Percentiles rank a stretch among this genome's conserved stretches.
These are phyloP conservation scores for Microctonus hyperodae DNA, from an alignment of 2,888 invertebrate genomes.

Conservation along the genomic window DNA sequence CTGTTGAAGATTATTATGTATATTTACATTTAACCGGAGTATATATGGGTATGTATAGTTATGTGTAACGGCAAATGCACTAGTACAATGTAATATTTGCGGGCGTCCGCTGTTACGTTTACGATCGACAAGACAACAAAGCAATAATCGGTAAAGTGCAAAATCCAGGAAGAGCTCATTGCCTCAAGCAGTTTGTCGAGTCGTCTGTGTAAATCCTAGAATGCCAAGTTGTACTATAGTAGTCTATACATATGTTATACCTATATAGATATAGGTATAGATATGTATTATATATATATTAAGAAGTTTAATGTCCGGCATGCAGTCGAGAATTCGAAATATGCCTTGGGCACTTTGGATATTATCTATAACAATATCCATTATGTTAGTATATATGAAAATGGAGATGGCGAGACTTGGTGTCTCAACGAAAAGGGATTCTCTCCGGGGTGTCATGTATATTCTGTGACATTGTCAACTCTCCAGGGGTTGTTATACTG, in stretches of 20 bases:
- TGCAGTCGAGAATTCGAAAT: conserved; percentile 26
- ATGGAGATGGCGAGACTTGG: conserved; percentile 14
- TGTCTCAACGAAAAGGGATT: conserved; percentile 18
- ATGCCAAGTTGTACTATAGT: neutral
- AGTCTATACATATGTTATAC: neutral
- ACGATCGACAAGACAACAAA: conserved; percentile 23
- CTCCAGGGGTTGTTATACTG: conserved; percentile 5
- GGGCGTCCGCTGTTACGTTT: conserved; percentile 8
- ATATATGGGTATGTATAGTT: neutral
- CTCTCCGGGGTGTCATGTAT: conserved; percentile 35
- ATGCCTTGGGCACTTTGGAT: conserved; percentile 17
- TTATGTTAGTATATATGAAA: neutral
- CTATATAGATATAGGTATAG: no score
- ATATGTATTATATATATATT: conserved; percentile 4
- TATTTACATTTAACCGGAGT: neutral
- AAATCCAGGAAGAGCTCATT: conserved; percentile 14
- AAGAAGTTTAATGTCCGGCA: conserved; percentile 10
- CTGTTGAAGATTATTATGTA: neutral
- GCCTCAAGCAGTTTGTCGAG: conserved; percentile 12
- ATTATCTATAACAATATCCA: conserved; percentile 17
- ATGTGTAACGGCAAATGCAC: neutral
- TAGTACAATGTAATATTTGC: conserved; percentile 6
- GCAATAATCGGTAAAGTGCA: conserved; percentile 19
- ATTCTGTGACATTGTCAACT: conserved; percentile 20
- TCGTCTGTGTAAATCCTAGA: conserved; percentile 23